Evolutionary conservation across 2,113 vertebrate species (phyloP), one percentile per base, ranked within the genome.

Genomic region (Percopsis transmontana): DNA sequence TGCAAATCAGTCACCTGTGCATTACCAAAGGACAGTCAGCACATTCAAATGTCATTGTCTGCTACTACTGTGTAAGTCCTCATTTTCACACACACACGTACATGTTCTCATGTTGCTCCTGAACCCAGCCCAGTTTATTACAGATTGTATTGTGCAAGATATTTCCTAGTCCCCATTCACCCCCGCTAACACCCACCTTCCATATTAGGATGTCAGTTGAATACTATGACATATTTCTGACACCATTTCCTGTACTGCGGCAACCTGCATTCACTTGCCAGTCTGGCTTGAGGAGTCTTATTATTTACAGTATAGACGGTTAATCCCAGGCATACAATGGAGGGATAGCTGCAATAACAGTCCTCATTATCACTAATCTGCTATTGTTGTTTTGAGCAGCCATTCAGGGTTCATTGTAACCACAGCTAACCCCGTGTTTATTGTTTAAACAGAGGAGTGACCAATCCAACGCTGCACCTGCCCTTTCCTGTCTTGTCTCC

Each of bases 21-120:
- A 54, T 55, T 76, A 66, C 66, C 51, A 75, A 69, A 81, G 72
- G 80, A 80, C 83, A 87, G 68, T 80, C 84, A 62, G 80, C 83
- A 82, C 82, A 87, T 88, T 90, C 66, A 91, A 91, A 91, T 88
- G 82, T 85, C 89, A 84, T 62, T 18, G 68, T 84, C 80, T 68
- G 19, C 57, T 11, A 57, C 66, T 55, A 54, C 73, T 53, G 64
- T 81, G 79, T 70, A 85, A 86, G 10, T 58, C 52, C 48, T 47
- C 24, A 11, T 20, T n/a, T 23, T 3, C 42, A 18, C 40, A 8
- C n/a, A 44, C 0, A 19, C 54, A 60, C 21, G 9, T 23, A 23
- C 13, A 54, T 5, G 51, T 63, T 67, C 5, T n/a, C 40, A 51
- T 52, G 42, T 47, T 21, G 67, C 52, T 62, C 65, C 65, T 8